These are phyloP conservation scores for Drosophila kanapiae DNA, from an alignment of 1,140 invertebrate species.

Conservation along the genomic window DNA sequence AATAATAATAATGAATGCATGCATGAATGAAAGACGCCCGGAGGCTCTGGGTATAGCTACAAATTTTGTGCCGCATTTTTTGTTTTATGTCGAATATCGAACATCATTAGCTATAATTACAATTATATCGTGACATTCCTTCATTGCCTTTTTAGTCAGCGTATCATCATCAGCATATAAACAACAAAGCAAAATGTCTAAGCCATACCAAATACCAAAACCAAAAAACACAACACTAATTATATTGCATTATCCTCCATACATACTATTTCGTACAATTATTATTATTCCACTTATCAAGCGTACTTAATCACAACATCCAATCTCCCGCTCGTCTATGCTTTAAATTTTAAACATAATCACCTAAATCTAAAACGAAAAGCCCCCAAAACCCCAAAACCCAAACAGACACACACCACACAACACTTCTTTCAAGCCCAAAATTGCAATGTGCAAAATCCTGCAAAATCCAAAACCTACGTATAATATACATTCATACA, in stretches of 20 bases:
- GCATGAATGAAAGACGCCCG: constrained; percentile 39
- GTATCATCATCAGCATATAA: constrained; percentile 59
- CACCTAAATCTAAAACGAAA: constrained; percentile 25
- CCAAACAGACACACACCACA: not conserved
- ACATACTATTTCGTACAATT: constrained; percentile 71
- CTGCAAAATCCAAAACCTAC: constrained; percentile 43
- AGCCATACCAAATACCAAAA: constrained; percentile 17
- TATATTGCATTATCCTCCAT: constrained; percentile 77
- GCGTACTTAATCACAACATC: constrained; percentile 71
- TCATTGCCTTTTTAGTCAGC: constrained; percentile 78
- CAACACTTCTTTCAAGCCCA: constrained; percentile 42
- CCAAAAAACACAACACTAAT: constrained; percentile 54
- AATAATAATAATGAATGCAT: constrained; percentile 40
- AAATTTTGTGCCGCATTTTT: constrained; percentile 45
- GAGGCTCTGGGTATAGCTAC: constrained; percentile 43
- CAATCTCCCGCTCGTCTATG: constrained; percentile 50
- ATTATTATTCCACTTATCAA: constrained; percentile 81
- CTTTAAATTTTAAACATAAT: constrained; percentile 71
- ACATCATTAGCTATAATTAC: constrained; percentile 45
- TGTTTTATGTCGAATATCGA: constrained; percentile 48
- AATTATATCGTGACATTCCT: constrained; percentile 56
- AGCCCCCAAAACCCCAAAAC: not conserved
- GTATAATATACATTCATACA: constrained; percentile 45
- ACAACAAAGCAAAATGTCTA: constrained; percentile 46
- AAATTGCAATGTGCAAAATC: constrained; percentile 43